These are phyloP conservation scores for Decapterus maruadsi DNA, from an alignment of 2,797 vertebrate genomes.

Conservation along the genomic window DNA sequence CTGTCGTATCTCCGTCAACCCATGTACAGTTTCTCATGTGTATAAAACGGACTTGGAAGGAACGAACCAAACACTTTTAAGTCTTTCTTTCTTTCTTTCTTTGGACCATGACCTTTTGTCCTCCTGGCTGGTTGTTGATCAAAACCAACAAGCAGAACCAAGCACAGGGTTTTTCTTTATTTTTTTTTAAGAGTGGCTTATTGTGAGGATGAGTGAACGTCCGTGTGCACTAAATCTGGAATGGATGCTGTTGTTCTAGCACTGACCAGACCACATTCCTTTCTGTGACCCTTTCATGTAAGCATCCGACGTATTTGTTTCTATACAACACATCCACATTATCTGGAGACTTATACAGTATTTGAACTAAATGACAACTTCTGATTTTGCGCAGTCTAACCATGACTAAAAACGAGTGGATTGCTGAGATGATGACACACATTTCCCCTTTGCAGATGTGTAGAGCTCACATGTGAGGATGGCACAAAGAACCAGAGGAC, in stretches of 20 bases:
- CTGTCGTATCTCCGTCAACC: slow-evolving; percentile 21
- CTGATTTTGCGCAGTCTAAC: background rate
- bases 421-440: background rate
- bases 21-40: slow-evolving; percentile 60
- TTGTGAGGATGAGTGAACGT: slow-evolving; percentile 60
- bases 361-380: background rate
- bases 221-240: slow-evolving; percentile 37
- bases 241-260: slow-evolving; percentile 20
- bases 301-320: slow-evolving; percentile 12
- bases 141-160: slow-evolving; percentile 56
- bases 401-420: background rate
- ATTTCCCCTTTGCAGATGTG: slow-evolving; percentile 2
- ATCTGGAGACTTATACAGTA: slow-evolving; percentile 4
- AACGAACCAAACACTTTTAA: slow-evolving; percentile 52
- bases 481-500: background rate
- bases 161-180: slow-evolving; percentile 57
- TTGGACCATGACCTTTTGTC: slow-evolving; percentile 50
- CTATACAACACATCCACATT: slow-evolving; percentile 12
- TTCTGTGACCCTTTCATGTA: slow-evolving; percentile 26
- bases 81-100: slow-evolving; percentile 39
- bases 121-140: slow-evolving; percentile 38
- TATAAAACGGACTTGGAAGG: slow-evolving; percentile 59
- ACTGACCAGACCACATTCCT: slow-evolving; percentile 34
- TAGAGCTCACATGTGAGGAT: background rate
- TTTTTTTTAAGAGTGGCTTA: slow-evolving; percentile 24